Base-by-base conservation (phyloP, 2,888 invertebrate species). In the Mongoloraphidia duomilia region DNA sequence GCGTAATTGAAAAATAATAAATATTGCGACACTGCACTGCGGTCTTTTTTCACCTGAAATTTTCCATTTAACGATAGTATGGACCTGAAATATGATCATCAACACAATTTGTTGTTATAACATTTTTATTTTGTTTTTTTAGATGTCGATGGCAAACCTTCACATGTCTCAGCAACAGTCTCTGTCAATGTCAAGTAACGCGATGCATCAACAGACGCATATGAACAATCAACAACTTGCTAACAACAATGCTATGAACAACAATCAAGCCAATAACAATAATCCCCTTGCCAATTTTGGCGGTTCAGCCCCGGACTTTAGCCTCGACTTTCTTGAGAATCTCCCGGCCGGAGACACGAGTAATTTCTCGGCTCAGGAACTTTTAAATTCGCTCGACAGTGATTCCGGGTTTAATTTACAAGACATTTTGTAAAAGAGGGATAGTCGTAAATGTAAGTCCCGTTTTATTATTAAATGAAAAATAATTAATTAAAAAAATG, bases 281-380 rank as follows among this genome's bases (percentile, higher is more conserved):
- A 48, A 48, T 36, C 58, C 72, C 58, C 65, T 73, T 59, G 68
- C 71, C 60, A 74, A 69, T 62, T 64, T 72, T 47, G 72, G 71
- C 53, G 70, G 72, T 49, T 66, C 74, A 53, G 64, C 74, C 9
- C 63, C 69, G 8, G 86, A 89, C 68, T 84, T 90, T 67, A 83
- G 80, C 66, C 77, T 90, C 59, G 89, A 90, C 73, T 87, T 89
- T 71, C 75, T 89, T 53, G 90, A 90, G 66, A 84, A 82, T 69
- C 76, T 90, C 65, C 81, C 83, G 49, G 73, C 83, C 57, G 76
- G 77, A 46, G 88, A 90, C 66, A 77, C 84, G 51, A 77, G 77
- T 61, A 80, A 78, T 61, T 82, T 86, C 67, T 81, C 84, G 59
- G 85, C 87, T 51, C 86, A 88, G 65, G 89, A 89, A 63, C 70